These are phyloP conservation scores for Pollimyrus isidori DNA, from an alignment of 2,113 vertebrate genomes.

Conservation along the genomic window DNA sequence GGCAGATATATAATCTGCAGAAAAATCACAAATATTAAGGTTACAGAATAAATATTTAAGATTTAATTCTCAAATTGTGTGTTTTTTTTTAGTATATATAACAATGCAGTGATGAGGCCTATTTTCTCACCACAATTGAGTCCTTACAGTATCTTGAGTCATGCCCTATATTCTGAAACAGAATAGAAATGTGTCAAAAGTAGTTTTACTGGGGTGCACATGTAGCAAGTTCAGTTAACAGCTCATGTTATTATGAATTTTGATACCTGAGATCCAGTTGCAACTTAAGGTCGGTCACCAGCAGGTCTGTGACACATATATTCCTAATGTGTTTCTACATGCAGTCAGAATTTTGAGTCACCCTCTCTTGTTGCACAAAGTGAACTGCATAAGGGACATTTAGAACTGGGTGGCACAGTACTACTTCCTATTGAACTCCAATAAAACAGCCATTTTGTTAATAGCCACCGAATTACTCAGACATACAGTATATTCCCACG, in stretches of 20 bases:
- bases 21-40: neutral
- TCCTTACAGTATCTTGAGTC: slow-evolving; percentile 39
- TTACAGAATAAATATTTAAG: neutral
- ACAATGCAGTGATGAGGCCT: neutral
- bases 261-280: neutral
- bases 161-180: slow-evolving; percentile 25
- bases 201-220: neutral
- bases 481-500: neutral
- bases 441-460: neutral
- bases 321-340: neutral
- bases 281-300: neutral
- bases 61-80: neutral
- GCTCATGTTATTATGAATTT: neutral
- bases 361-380: neutral
- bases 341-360: neutral
- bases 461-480: neutral
- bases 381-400: neutral
- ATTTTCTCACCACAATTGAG: neutral
- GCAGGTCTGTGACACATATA: neutral
- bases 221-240: neutral
- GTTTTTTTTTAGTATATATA: neutral
- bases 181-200: neutral
- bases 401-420: neutral
- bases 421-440: neutral
- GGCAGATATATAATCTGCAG: neutral